Evolutionary conservation across 1,140 invertebrate genomes (phyloP), one percentile per base, ranked within the genome.

Genomic region (Cydia pomonella): DNA sequence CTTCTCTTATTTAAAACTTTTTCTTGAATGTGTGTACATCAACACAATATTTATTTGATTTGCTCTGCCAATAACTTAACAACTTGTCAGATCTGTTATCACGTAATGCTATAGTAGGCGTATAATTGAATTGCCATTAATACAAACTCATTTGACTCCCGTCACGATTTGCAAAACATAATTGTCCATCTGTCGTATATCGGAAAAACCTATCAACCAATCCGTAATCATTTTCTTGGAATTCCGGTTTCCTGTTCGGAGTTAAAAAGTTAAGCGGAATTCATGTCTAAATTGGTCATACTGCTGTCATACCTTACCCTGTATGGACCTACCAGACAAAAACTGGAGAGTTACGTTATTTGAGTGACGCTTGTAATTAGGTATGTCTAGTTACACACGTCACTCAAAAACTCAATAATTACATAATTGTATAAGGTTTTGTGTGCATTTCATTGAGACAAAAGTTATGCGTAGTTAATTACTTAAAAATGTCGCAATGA

Each of bases 101-200:
- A 38, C 27, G 6, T 69, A 41, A 69, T 29, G n/a, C 64, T 69
- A 33, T 18, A 38, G 29, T 69, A 69, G 33, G 64, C 64, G 64
- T 69, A 69, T 38, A 69, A 69, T 69, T 69, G 64, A 69, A 41
- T 69, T 69, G 27, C 27, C 29, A 69, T 69, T 33, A 69, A 41
- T 23, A n/a, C 23, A 18, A 33, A 69, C 64, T 69, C 29, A 41
- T 69, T 69, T 29, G 29, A 69, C 64, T 69, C 29, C 64, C 29
- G 64, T 69, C 64, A 69, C 64, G 64, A 69, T 33, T 69, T 69
- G 16, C 64, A 33, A 33, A 69, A 69, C 64, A 33, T 69, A 69
- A 69, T 69, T 33, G 64, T 18, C 27, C 29, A 18, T 33, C 64
- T 7, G 18, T 69, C 29, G n/a, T 21, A n/a, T 69, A 69, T 29